Conservation (phyloP, 2,888 invertebrate species). For the Epsilonema sp. region DNA sequence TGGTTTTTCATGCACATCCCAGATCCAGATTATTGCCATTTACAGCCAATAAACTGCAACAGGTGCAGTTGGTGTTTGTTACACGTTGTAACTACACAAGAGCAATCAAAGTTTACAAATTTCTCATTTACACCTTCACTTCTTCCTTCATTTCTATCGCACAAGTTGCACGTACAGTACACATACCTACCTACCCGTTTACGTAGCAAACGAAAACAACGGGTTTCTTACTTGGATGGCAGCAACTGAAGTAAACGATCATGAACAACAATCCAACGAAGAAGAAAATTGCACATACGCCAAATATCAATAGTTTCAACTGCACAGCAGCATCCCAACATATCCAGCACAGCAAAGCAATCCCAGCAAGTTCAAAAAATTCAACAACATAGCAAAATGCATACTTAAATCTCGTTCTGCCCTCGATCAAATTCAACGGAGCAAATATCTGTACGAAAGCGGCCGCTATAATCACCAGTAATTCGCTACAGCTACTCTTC, state of each 20-base stretch:
- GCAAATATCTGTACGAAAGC: constrained; percentile 2
- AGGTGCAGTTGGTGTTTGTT: too few species aligned
- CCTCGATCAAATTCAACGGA: constrained; percentile 3
- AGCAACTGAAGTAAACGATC: background rate
- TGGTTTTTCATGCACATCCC: too few species aligned
- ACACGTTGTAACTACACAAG: too few species aligned
- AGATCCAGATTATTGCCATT: too few species aligned
- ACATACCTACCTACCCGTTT: background rate
- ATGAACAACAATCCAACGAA: background rate
- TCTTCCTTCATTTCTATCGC: too few species aligned
- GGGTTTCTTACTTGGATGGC: too few species aligned
- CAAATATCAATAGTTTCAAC: too few species aligned
- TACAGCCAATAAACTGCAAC: too few species aligned
- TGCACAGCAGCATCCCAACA: background rate
- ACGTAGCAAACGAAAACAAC: too few species aligned
- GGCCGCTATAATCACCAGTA: background rate
- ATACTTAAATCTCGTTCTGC: constrained; percentile 1
- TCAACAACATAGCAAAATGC: background rate
- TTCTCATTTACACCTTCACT: too few species aligned
- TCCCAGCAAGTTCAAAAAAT: background rate
- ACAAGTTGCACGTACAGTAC: background rate
- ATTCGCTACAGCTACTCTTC: background rate
- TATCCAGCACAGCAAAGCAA: background rate
- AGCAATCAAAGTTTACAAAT: too few species aligned
- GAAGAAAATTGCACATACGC: too few species aligned